A percentile compares a stretch with the other conserved stretches of the same genome.
These are phyloP conservation scores for Callospermophilus lateralis DNA, from an alignment of 2,113 vertebrate species.

Conservation along the genomic window DNA sequence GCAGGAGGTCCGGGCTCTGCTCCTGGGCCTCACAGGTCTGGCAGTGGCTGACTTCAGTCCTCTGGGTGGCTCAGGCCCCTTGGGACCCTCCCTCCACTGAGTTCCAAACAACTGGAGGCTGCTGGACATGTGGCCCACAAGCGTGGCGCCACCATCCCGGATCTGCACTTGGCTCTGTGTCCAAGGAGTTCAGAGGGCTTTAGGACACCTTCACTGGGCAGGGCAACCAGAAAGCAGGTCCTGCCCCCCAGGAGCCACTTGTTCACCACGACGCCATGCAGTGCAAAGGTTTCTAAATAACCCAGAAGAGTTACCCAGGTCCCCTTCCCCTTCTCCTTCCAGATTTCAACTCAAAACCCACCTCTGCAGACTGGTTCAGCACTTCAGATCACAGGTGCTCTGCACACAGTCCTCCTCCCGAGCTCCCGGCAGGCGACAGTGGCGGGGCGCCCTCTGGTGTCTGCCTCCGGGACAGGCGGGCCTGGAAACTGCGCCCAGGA, in stretches of 20 bases:
- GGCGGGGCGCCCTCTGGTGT: conserved; percentile 86
- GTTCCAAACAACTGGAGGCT: background rate
- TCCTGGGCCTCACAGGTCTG: background rate
- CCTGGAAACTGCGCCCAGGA: background rate
- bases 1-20: too few species aligned
- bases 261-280: too few species aligned
- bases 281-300: background rate
- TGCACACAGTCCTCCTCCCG: too few species aligned
- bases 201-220: fast-evolving
- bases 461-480: background rate
- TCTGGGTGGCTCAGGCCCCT: too few species aligned
- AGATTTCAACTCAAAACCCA: background rate
- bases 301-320: too few species aligned
- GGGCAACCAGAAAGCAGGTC: background rate
- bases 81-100: fast-evolving
- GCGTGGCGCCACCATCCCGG: background rate
- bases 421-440: background rate
- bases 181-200: background rate
- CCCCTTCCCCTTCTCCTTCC: background rate
- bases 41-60: background rate
- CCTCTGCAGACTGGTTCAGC: background rate
- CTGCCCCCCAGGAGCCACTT: background rate
- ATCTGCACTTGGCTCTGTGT: background rate
- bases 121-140: background rate
- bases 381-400: background rate